Percentiles rank a stretch among this genome's conserved stretches.
These are phyloP conservation scores for Leucophora obtusa DNA, from an alignment of 2,888 invertebrate species.

Conservation along the genomic window DNA sequence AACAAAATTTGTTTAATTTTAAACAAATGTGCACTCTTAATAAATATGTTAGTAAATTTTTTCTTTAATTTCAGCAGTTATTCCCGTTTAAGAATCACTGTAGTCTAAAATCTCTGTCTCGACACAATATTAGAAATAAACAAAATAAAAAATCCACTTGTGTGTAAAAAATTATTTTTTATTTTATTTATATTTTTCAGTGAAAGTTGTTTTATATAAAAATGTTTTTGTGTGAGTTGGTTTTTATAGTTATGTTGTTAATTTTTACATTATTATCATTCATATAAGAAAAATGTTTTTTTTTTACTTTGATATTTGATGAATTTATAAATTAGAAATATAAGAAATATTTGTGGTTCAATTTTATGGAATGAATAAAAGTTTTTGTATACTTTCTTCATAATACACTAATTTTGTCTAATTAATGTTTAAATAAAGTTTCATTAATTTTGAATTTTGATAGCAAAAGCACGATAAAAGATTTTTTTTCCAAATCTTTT, in stretches of 20 bases:
- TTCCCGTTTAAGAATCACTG: background rate
- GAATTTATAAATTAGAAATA: background rate
- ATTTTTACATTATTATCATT: conserved; percentile 11
- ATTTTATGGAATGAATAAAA: background rate
- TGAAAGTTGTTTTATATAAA: conserved; percentile 44
- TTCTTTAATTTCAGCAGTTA: no score
- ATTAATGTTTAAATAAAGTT: background rate
- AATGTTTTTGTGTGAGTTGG: conserved; percentile 7
- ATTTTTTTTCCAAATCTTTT: no score
- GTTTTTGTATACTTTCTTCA: background rate
- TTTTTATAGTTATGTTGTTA: conserved; percentile 10
- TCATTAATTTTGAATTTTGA: no score
- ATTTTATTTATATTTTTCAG: conserved; percentile 22
- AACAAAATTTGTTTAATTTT: no score
- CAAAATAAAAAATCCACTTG: background rate
- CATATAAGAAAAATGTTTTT: background rate
- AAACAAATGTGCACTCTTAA: no score
- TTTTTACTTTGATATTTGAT: conserved; percentile 1
- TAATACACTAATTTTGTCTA: background rate
- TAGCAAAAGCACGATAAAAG: no score
- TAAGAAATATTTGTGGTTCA: background rate
- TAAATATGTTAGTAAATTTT: no score
- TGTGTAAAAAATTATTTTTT: conserved; percentile 4
- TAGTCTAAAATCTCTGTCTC: conserved; percentile 7
- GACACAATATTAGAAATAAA: background rate